These are phyloP conservation scores for Andrena haemorrhoa DNA, from an alignment of 2,888 invertebrate species.

Conservation along the genomic window DNA sequence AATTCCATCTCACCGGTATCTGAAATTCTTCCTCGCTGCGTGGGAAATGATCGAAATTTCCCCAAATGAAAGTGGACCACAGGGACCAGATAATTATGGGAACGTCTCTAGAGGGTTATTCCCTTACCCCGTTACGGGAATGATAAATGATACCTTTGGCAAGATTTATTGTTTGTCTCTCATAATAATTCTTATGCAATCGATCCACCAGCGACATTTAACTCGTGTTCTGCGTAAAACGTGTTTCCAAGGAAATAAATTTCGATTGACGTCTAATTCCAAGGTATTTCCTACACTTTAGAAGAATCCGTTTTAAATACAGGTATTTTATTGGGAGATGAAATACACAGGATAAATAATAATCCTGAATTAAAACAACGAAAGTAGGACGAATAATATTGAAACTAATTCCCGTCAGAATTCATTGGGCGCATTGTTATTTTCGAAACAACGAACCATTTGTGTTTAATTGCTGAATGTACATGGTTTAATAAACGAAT, in stretches of 20 bases:
- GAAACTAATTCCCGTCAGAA: no score
- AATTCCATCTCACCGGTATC: no score
- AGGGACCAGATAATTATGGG: neutral
- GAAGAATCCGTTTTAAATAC: no score
- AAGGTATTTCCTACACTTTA: no score
- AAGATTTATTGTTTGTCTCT: conserved; percentile 35
- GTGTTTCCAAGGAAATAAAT: no score
- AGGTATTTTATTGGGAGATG: no score
- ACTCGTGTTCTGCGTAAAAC: conserved; percentile 9
- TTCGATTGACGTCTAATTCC: no score
- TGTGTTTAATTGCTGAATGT: neutral
- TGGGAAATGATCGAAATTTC: neutral
- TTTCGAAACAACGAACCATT: neutral
- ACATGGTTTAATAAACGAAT: neutral
- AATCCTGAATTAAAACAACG: no score
- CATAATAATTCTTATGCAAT: conserved; percentile 36
- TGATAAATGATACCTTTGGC: conserved; percentile 35
- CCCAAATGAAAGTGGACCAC: neutral
- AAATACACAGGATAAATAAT: no score
- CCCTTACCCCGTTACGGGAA: conserved; percentile 25
- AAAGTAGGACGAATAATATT: no score
- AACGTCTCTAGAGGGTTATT: conserved; percentile 12
- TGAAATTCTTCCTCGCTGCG: no score
- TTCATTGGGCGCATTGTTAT: neutral
- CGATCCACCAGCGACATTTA: conserved; percentile 26